A percentile compares a stretch with the other conserved stretches of the same genome.
phyloP scores from a whole-genome alignment of 2,797 vertebrate species.

The Cephalopachus bancanus region DNA sequence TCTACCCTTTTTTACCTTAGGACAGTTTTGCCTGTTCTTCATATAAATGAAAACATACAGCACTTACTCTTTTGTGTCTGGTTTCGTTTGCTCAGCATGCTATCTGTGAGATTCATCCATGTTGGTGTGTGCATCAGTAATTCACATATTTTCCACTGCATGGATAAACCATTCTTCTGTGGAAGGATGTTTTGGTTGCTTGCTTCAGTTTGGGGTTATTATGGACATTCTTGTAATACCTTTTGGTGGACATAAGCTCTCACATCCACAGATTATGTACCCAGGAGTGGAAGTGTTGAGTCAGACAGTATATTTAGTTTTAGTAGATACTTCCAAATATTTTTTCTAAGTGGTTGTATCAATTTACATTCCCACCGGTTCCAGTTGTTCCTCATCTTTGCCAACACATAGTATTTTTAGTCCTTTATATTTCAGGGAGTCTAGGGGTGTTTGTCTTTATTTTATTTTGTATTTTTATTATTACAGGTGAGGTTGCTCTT shows the following conservation, averaged over 20 bases:
- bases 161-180: not conserved
- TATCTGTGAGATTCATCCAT: not conserved
- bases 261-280: not conserved
- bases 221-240: not conserved
- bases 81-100: not conserved
- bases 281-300: not conserved
- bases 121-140: fast-evolving
- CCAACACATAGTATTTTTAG: conserved; percentile 48
- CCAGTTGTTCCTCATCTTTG: conserved; percentile 6
- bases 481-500: not conserved
- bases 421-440: not conserved
- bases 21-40: not conserved
- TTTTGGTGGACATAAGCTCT: not conserved
- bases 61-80: not conserved
- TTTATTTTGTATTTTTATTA: conserved; percentile 7
- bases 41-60: not conserved
- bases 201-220: not conserved
- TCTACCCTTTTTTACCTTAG: not conserved
- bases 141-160: not conserved
- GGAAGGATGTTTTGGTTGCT: not conserved
- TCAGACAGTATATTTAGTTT: conserved; percentile 41
- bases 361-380: not conserved
- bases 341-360: conserved; percentile 48
- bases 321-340: not conserved
- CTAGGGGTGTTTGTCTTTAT: not conserved